Conservation (phyloP, 2,888 invertebrate species). For the Rhamnusium bicolor region DNA sequence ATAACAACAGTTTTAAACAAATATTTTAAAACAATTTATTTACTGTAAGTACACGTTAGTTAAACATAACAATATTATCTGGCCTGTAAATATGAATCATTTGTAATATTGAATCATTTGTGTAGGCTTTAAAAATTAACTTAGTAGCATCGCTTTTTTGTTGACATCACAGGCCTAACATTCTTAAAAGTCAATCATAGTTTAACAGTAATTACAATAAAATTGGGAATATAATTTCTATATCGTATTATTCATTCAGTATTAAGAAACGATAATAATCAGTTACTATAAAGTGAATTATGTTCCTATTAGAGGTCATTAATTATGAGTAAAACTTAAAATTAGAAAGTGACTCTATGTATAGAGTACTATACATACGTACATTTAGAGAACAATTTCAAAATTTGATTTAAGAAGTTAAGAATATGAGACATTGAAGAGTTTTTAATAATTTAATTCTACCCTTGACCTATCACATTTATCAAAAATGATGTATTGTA, state of each 20-base stretch:
- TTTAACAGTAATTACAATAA: constrained; percentile 41
- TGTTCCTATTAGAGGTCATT: constrained; percentile 34
- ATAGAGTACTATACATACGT: constrained; percentile 52
- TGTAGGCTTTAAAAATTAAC: constrained; percentile 62
- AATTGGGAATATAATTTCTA: constrained; percentile 35
- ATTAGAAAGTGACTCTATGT: constrained; percentile 28
- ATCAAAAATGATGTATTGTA: constrained; percentile 57
- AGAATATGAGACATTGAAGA: constrained; percentile 53
- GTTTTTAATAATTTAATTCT: constrained; percentile 49
- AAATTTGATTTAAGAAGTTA: constrained; percentile 47
- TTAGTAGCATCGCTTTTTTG: constrained; percentile 61
- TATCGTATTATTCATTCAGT: constrained; percentile 42
- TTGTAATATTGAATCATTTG: constrained; percentile 62
- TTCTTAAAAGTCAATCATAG: constrained; percentile 40
- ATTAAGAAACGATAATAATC: constrained; percentile 41
- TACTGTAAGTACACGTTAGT: constrained; percentile 51
- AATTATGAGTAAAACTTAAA: constrained; percentile 37
- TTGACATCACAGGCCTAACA: constrained; percentile 67
- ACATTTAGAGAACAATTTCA: constrained; percentile 57
- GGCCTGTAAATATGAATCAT: constrained; percentile 63
- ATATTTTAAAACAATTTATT: constrained; percentile 51
- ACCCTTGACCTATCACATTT: constrained; percentile 54
- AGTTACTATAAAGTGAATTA: constrained; percentile 47
- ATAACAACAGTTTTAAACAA: constrained; percentile 39
- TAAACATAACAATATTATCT: constrained; percentile 70